phyloP scores from a whole-genome alignment of 2,888 invertebrate genomes.

The Sphecodes monilicornis region DNA sequence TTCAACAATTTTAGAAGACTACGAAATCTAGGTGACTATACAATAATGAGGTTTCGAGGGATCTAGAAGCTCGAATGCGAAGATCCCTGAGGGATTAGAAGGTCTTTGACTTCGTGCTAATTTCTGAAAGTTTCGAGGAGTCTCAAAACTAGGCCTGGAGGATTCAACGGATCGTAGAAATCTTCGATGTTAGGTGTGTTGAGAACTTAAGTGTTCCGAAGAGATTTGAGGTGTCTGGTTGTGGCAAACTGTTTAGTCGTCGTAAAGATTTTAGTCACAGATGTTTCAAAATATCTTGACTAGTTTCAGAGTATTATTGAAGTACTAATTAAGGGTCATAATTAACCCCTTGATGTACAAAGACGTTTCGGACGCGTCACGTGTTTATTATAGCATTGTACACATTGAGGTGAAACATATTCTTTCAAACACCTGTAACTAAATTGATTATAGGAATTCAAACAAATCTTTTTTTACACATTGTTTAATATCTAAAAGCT shows the following conservation, averaged over 20 bases:
- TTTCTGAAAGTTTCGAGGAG: slow-evolving; percentile 4
- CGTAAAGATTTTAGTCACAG: not conserved
- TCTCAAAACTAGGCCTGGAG: not conserved
- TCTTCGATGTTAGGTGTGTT: not conserved
- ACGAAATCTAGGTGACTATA: not conserved
- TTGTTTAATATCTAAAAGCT: too few relatives aligned
- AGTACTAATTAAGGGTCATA: too few relatives aligned
- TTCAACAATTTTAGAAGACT: not conserved
- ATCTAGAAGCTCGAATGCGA: not conserved
- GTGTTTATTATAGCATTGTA: too few relatives aligned
- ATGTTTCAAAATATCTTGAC: not conserved
- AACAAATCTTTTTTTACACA: too few relatives aligned
- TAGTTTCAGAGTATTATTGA: not conserved
- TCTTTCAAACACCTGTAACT: too few relatives aligned
- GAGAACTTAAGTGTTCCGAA: not conserved
- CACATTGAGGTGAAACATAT: too few relatives aligned
- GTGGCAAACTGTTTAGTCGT: not conserved
- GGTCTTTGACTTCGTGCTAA: slow-evolving; percentile 5
- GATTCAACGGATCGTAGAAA: not conserved
- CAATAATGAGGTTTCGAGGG: not conserved
- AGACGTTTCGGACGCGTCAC: too few relatives aligned
- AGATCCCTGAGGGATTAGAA: slow-evolving; percentile 1
- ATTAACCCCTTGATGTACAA: too few relatives aligned
- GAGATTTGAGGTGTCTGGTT: slow-evolving; percentile 2
- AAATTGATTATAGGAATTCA: too few relatives aligned